These are phyloP conservation scores for Vidua macroura DNA, from an alignment of 2,113 vertebrate genomes.

Conservation along the genomic window DNA sequence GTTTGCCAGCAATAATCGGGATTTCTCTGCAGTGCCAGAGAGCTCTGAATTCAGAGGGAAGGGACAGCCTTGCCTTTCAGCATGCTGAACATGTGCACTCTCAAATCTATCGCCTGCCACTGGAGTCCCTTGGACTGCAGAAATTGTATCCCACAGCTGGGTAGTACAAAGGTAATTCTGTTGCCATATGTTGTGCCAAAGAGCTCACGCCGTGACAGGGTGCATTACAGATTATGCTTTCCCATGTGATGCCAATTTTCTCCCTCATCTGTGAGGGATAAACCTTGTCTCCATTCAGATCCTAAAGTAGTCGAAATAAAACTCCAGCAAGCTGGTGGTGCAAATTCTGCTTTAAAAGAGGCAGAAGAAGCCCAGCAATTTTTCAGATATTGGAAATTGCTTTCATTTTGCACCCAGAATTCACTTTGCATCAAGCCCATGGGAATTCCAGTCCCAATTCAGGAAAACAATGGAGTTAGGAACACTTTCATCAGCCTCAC, in stretches of 20 bases:
- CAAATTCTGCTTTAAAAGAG: neutral
- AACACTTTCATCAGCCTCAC: neutral
- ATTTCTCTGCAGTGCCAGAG: neutral
- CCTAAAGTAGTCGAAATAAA: neutral
- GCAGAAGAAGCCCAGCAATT: neutral
- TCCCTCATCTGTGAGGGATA: conserved; percentile 37
- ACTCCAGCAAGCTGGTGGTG: neutral
- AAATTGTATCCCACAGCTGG: conserved; percentile 68
- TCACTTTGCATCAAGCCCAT: neutral
- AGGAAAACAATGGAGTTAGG: neutral
- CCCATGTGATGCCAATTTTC: conserved; percentile 39
- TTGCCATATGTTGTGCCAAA: conserved; percentile 71
- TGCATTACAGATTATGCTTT: conserved; percentile 48
- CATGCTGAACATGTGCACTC: conserved; percentile 52
- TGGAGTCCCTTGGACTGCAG: conserved; percentile 42
- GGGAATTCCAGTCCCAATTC: neutral
- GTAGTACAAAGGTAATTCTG: conserved; percentile 69
- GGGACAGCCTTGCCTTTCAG: neutral
- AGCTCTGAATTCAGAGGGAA: neutral
- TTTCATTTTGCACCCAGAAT: neutral
- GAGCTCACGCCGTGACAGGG: conserved; percentile 55
- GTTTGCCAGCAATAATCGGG: neutral
- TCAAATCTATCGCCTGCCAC: conserved; percentile 62
- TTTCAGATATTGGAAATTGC: neutral
- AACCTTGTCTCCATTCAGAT: neutral